Conservation (phyloP, 2,888 invertebrate species). For the Dicycla oo region DNA sequence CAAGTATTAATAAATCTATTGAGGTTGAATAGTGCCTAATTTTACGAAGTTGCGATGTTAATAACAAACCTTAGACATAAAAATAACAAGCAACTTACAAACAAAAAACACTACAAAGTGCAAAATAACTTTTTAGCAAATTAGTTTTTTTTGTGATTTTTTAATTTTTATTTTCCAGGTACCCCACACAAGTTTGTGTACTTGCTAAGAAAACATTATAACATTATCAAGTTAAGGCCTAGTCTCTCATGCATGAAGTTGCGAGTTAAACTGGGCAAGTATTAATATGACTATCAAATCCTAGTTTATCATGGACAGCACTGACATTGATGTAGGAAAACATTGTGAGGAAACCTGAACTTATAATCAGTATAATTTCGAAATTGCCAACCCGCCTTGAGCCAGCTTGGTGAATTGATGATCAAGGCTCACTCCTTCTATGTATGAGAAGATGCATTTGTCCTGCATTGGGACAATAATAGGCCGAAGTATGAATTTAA, state of each 20-base stretch:
- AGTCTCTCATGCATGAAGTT: neutral
- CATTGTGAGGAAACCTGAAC: neutral
- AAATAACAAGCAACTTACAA: neutral
- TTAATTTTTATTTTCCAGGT: neutral
- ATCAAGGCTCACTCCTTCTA: neutral
- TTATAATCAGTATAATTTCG: neutral
- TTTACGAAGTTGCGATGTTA: neutral
- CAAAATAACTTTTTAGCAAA: neutral
- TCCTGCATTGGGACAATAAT: too few relatives aligned
- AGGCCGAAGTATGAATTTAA: too few relatives aligned
- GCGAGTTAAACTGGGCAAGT: neutral
- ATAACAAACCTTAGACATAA: too few relatives aligned
- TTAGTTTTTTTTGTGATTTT: neutral
- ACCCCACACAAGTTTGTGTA: neutral
- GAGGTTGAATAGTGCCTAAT: neutral
- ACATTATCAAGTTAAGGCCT: neutral
- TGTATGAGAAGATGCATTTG: neutral
- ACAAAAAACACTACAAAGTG: neutral
- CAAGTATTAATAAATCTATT: constrained; percentile 5
- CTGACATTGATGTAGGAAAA: neutral
- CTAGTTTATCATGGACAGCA: neutral
- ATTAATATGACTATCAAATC: neutral
- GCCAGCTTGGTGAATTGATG: neutral
- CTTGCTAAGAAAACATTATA: neutral
- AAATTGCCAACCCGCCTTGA: neutral